Evolutionary conservation across 2,113 vertebrate species (phyloP), one percentile per base, ranked within the genome.

Genomic region (Speoplatyrhinus poulsoni): DNA sequence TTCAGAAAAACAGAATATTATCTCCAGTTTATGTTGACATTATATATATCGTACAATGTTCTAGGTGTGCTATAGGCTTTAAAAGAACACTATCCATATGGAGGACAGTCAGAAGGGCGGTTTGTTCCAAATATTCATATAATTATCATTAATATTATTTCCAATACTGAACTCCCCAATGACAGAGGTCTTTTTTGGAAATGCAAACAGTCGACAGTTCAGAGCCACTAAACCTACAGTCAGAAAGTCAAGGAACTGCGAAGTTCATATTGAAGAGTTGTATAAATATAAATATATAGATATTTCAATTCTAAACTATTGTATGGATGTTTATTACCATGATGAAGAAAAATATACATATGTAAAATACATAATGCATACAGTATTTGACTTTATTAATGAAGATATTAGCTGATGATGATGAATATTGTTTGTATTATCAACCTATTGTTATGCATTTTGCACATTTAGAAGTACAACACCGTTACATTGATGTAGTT

Each of bases 381-480:
- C 79, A 83, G 82, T 88, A 86, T 89, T 90, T 85, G 88, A 86
- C 88, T 76, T 76, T 90, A 88, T 90, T 86, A 86, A 78, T 86
- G 76, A 88, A 84, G 66, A 87, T 85, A 88, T 82, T 90, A 92
- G 81, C 82, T 86, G 80, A 88, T 84, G 80, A 89, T 81, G 80
- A 89, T 88, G 83, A 90, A 86, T 90, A 91, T 91, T 89, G 87
- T 93, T 93, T 93, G 89, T 91, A 92, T 93, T 91, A 91, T 92
- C 88, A 94, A 94, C 88, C 77, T 95, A 95, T 95, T 90, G 91
- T 94, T 96, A 94, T 94, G 95, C 95, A 93, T 94, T 98, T 97
- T 96, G 94, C 95, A 98, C 95, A 98, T 93, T 87, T 96, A 95
- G 94, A 93, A 90, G 90, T 95, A 94, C 90, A 87, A 77, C 71